Conservation (phyloP, 2,113 vertebrate species). For the Pedionomus torquatus region DNA sequence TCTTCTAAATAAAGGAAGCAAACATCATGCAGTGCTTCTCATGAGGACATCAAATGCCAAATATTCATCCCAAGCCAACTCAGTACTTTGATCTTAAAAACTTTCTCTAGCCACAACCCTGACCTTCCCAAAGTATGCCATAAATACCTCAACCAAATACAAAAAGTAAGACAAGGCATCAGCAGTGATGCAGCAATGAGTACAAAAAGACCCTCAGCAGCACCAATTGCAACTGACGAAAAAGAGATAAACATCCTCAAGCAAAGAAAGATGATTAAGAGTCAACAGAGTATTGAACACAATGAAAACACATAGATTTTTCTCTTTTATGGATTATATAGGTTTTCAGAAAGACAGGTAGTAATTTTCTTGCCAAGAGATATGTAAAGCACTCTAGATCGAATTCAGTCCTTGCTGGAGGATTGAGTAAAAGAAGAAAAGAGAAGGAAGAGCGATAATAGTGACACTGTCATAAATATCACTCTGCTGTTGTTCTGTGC, state of each 20-base stretch:
- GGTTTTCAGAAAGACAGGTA: neutral
- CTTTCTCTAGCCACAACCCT: neutral
- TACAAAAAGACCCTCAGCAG: neutral
- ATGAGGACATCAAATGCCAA: neutral
- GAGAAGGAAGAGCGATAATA: neutral
- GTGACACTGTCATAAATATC: neutral
- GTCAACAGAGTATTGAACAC: neutral
- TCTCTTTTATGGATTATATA: neutral
- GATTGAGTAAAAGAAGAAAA: neutral
- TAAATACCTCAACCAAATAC: neutral
- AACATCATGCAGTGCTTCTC: neutral
- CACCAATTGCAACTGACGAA: neutral
- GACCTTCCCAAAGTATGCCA: neutral
- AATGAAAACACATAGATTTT: neutral
- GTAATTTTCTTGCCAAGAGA: neutral
- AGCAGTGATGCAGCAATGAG: neutral
- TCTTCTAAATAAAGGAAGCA: neutral
- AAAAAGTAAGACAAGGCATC: neutral
- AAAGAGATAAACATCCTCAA: neutral
- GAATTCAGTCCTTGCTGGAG: neutral
- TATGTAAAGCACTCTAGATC: neutral
- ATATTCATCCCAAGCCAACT: neutral
- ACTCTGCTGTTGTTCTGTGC: neutral
- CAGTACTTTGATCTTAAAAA: neutral
- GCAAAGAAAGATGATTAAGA: neutral